A percentile compares a stretch with the other conserved stretches of the same genome.
phyloP scores from a whole-genome alignment of 2,888 invertebrate genomes.

The Drosophila imparisetae region DNA sequence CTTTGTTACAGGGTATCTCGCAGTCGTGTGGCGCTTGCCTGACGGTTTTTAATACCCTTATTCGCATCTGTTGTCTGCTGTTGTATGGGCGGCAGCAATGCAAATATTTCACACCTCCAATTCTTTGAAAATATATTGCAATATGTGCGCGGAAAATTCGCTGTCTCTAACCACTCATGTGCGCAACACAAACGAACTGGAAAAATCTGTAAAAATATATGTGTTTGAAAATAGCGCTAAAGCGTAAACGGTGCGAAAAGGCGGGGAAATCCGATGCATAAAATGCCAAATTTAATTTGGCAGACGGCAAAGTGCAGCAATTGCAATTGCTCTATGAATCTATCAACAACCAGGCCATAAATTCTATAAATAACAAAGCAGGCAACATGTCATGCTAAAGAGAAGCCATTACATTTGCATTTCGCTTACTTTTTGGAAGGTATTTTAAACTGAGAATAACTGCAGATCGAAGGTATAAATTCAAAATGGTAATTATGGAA shows the following conservation, averaged over 20 bases:
- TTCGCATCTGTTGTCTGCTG: constrained; percentile 1
- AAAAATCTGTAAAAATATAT: constrained; percentile 61
- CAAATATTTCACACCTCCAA: constrained; percentile 68
- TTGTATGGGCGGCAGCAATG: constrained; percentile 20
- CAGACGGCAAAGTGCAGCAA: constrained; percentile 46
- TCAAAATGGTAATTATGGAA: too few species aligned
- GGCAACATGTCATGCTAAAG: neutral
- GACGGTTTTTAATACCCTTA: neutral
- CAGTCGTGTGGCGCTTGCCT: neutral
- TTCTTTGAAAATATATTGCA: constrained; percentile 63
- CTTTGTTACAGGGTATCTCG: constrained; percentile 4
- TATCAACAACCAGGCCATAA: constrained; percentile 59
- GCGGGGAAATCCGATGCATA: constrained; percentile 31
- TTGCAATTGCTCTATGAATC: constrained; percentile 61
- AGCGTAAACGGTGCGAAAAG: constrained; percentile 24
- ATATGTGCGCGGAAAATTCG: constrained; percentile 56
- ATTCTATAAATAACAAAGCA: constrained; percentile 44
- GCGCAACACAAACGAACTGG: constrained; percentile 61
- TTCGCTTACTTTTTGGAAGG: neutral
- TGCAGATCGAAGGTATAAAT: too few species aligned
- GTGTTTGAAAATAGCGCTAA: constrained; percentile 22
- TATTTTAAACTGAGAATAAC: neutral
- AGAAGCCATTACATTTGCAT: neutral
- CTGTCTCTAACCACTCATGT: constrained; percentile 47
- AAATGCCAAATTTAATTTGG: constrained; percentile 57